Base-by-base conservation (phyloP, 1,140 invertebrate species). In the Odontomachus brunneus region DNA sequence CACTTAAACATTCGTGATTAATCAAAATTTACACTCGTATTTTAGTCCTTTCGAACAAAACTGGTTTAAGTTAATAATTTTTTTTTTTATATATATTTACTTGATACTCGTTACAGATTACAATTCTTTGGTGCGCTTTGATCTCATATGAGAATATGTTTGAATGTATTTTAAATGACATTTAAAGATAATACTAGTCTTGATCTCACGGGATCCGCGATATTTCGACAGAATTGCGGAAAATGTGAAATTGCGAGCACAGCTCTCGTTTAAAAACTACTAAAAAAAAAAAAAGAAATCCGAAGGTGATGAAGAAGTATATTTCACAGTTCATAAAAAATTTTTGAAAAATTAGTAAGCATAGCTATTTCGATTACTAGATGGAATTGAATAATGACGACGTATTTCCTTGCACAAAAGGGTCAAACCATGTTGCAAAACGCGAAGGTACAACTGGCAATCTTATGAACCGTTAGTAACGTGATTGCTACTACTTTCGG, bases 271-370 rank as follows among this genome's bases (percentile, higher is more conserved):
- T 14, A 44, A 15, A 59, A 0, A 44, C 22, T 49, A 33, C 4
- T 72, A 33, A 33, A 33, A 33, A 33, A 33, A 5, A 3, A 38
- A 57, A 33, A 38, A 29, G 7, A 17, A 29, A 33, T 3, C 24
- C 12, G 29, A 22, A n/a, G 3, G 2, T 59, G 17, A 33, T 57
- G 11, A 59, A n/a, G 59, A 73, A 73, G 12, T 55, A 11, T 69
- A 22, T 55, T 24, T 22, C 14, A 24, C 38, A 4, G 44, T 73
- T 55, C 24, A 53, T 33, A 11, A 53, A 29, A 49, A 11, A 49
- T 67, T 69, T 69, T 51, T 53, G 53, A 71, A 53, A 71, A 19
- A 2, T 29, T 69, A 53, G 26, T 5, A 15, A 72, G n/a, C 2
- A 14, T 71, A 71, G 17, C 26, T 19, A 19, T 69, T 26, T 53